Conservation (phyloP, 1,140 invertebrate species). For the Acarapis woodi region DNA sequence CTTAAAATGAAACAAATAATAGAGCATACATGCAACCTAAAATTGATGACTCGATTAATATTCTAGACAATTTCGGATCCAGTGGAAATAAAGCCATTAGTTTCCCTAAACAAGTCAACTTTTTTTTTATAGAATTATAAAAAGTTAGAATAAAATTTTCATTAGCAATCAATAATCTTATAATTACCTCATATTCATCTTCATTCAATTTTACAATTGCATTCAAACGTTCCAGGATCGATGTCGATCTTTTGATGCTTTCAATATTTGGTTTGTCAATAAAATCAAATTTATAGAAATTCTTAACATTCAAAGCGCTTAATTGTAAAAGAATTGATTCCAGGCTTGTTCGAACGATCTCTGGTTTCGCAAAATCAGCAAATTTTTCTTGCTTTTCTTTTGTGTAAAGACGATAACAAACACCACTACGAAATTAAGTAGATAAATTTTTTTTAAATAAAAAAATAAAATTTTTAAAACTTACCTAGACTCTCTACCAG, state of each 20-base stretch:
- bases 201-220: slow-evolving; percentile 1
- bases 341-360: slow-evolving; percentile 52
- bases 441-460: background rate
- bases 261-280: slow-evolving; percentile 53
- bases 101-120: slow-evolving; percentile 45
- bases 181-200: background rate
- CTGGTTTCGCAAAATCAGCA: slow-evolving; percentile 39
- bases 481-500: slow-evolving; percentile 39
- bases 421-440: slow-evolving; percentile 16
- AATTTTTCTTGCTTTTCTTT: slow-evolving; percentile 34
- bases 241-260: slow-evolving; percentile 2
- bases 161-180: background rate
- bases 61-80: slow-evolving; percentile 61
- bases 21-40: slow-evolving; percentile 36
- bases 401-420: slow-evolving; percentile 18
- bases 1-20: slow-evolving; percentile 5
- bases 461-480: slow-evolving; percentile 2
- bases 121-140: no score
- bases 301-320: slow-evolving; percentile 45
- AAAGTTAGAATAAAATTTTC: no score
- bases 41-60: slow-evolving; percentile 40
- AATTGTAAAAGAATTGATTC: slow-evolving; percentile 46
- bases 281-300: slow-evolving; percentile 55
- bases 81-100: slow-evolving; percentile 71
- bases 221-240: background rate